Evolutionary conservation across 1,140 invertebrate species (phyloP).

Genomic region (Pseudomyrmex pallidus): DNA sequence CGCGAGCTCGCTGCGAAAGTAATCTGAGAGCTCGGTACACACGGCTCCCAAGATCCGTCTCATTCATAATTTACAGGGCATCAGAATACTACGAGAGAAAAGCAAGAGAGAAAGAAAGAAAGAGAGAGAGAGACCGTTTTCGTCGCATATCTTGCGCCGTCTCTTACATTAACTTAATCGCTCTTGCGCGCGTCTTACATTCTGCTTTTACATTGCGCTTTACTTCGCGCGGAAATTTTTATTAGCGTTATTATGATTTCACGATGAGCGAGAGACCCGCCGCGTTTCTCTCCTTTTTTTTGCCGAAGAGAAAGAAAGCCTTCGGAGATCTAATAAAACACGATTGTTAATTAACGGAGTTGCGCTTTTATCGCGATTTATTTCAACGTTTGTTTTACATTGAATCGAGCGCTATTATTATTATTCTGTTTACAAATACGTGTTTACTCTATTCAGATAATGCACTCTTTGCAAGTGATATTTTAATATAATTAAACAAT

Average conservation of each 20-base stretch:
- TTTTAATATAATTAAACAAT: not conserved
- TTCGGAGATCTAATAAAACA: not conserved
- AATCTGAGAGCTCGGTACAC: conserved; percentile 57
- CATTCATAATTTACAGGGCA: conserved; percentile 68
- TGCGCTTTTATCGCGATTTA: not conserved
- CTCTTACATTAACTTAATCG: conserved; percentile 27
- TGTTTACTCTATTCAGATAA: not conserved
- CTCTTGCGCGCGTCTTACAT: not conserved
- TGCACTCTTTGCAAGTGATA: too few species aligned
- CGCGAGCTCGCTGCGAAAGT: conserved; percentile 5
- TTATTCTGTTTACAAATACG: conserved; percentile 2
- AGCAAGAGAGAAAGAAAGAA: too few species aligned
- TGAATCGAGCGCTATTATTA: not conserved
- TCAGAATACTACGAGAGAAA: conserved; percentile 2
- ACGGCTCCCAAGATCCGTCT: conserved; percentile 53
- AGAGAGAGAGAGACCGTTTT: not conserved
- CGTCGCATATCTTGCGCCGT: not conserved
- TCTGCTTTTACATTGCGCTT: not conserved
- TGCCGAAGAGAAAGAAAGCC: not conserved
- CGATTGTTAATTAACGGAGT: not conserved
- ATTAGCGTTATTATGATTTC: not conserved
- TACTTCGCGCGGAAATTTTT: not conserved
- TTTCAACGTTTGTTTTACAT: not conserved
- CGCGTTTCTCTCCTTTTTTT: not conserved
- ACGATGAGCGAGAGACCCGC: not conserved